Base-by-base conservation (phyloP, 2,888 invertebrate genomes). In the Spialia ferax region DNA sequence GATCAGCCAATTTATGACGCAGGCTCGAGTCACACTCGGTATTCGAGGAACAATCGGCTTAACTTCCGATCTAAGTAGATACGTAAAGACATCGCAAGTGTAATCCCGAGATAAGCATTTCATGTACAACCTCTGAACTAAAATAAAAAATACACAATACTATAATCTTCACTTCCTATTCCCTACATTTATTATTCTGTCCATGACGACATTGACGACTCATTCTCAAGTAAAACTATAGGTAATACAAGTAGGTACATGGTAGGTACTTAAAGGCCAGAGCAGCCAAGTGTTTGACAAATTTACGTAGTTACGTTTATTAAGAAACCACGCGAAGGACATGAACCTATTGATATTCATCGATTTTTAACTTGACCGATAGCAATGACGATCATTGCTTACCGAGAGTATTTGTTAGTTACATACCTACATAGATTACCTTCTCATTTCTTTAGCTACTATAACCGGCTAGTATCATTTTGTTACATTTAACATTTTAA, bases 1-100 rank as follows among this genome's bases (percentile, higher is more conserved):
- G 75, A 91, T 83, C 0, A 93, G 73, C 93, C 93, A 93, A 73
- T 93, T 91, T n/a, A 92, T 78, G 15, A 90, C 73, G 72, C 91
- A 91, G 1, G 91, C 84, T 38, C 92, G 78, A 0, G 79, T 81
- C n/a, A 78, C 72, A 45, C 73, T 83, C 0, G 79, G 62, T 11
- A 83, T 77, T 1, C 63, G 71, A 0, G 89, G 85, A 0, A 74
- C 23, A 62, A 35, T 70, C 5, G 0, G 65, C 50, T 75, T 85
- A 0, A 60, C 60, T 71, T 92, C 91, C 0, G 68, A 69, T 0
- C 60, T 69, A 52, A 88, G 54, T 10, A 92, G 69, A 69, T 91
- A 80, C 0, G 72, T 67, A 18, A 87, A 84, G n/a, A 88, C 73
- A 23, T 88, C 83, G 0, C 35, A n/a, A 0, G 78, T 76, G 66